Evolutionary conservation across 92 coral and sea anemone species (phyloP), one percentile per base, ranked within the genome.

Genomic region (Epizoanthus ramosus): DNA sequence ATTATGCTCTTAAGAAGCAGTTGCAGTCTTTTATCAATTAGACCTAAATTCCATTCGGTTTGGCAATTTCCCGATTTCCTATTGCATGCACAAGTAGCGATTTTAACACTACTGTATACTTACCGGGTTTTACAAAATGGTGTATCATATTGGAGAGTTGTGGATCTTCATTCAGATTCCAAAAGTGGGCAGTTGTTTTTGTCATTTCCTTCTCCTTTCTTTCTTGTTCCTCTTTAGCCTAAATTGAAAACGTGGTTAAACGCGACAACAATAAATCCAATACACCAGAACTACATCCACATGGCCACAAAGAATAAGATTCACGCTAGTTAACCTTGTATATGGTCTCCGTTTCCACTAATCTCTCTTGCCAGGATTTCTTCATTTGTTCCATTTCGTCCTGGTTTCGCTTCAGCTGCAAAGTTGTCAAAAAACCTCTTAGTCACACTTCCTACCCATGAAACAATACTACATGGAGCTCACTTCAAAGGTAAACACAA

Each of bases 161-260:
- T 8, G 98, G 89, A 64, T 94, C 98, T 83, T 94, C 98, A 76
- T 94, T 94, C 33, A 94, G 80, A 67, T 94, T 94, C 98, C 98
- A 94, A 68, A 94, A 90, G 83, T 94, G 98, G 19, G 94, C 92
- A 13, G 96, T 89, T 28, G 97, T 90, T 68, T 93, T 94, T 54
- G 91, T 87, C 88, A 90, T 83, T 74, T 94, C 97, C 65, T 93
- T 94, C 12, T 87, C 92, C 58, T 88, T 92, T 68, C 64, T 86
- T 81, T 94, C 98, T 53, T 83, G 88, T 58, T 94, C 98, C 82
- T 94, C 98, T 65, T 92, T 94, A 0, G 98, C 92, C 98, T 94
- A 74, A 8, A 53, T 33, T 60, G 23, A 31, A 8, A 0, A 50
- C 9, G 57, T 43, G 31, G 17, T 45, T 1, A 73, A 53, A 64